Percentiles rank a stretch among this genome's conserved stretches.
These are phyloP conservation scores for Oreochromis niloticus DNA, from an alignment of 2,113 vertebrate species.

Conservation along the genomic window DNA sequence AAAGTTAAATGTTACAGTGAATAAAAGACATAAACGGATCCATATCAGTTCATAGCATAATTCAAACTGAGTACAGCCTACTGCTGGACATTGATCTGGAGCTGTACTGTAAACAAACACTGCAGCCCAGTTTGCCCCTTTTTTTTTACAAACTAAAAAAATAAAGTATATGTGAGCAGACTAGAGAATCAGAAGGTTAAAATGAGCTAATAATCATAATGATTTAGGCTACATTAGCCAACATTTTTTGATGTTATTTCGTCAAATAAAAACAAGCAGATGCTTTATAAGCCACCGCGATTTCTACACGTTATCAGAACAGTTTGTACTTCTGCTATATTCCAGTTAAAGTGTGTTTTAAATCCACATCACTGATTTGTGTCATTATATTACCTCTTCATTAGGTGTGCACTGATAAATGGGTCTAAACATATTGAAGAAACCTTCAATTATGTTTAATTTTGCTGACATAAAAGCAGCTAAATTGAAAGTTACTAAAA, in stretches of 20 bases:
- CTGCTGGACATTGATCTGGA: not conserved
- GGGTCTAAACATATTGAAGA: not conserved
- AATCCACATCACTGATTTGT: not conserved
- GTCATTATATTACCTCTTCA: not conserved
- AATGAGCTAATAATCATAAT: not conserved
- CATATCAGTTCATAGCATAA: not conserved
- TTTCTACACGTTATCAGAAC: not conserved
- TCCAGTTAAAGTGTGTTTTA: not conserved
- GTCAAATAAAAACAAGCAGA: not conserved
- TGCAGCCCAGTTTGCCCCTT: not conserved
- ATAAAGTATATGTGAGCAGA: not conserved
- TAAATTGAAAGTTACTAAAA: not conserved
- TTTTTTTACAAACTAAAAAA: not conserved
- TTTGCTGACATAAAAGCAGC: not conserved
- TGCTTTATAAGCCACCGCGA: not conserved
- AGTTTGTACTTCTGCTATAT: not conserved
- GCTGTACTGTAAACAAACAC: not conserved
- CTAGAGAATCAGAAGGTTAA: not conserved
- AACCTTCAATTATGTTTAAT: not conserved
- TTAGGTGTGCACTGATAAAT: not conserved
- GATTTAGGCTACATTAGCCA: not conserved
- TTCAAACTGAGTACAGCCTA: rapidly evolving
- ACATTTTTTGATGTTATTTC: not conserved
- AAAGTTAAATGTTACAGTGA: not conserved
- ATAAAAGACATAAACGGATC: not conserved